Evolutionary conservation across 2,888 invertebrate genomes (phyloP), one percentile per base, ranked within the genome.

Genomic region (Diadegma fenestrale): DNA sequence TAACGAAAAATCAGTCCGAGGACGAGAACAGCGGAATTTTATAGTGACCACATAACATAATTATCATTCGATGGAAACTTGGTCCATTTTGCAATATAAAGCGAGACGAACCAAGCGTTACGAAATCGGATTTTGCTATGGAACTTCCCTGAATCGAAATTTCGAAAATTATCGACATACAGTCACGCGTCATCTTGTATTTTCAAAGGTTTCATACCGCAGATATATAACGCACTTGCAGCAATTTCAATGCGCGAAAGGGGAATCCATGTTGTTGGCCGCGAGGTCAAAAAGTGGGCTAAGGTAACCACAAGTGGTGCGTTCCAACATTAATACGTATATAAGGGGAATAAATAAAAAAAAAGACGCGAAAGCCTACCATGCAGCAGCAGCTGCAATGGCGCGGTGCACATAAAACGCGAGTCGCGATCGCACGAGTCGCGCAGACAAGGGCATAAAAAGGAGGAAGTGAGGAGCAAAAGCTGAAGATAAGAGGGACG

Each of bases 401-500:
- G 78, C 71, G 78, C 78, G 73, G 78, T 78, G 58, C 37, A 77
- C 78, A 66, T 61, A 68, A 82, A 72, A 61, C 78, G 72, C 78
- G 72, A 61, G 45, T 41, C 68, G 66, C 68, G 66, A 73, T 69
- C 82, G 75, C 82, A 82, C 82, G 78, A 82, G 82, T 78, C 68
- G 33, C 68, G 33, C 61, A 45, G 72, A 54, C 43, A 41, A 45
- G 33, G 54, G 48, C 12, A 33, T 22, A 76, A 76, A 78, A 78
- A 82, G 79, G 78, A 82, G 73, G 66, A 82, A 82, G 78, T 78
- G 58, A 82, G 66, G 73, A 82, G 69, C 63, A 80, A 72, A 80
- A 63, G 71, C 45, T 17, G 61, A 78, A 72, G 72, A 78, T 73
- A 78, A 82, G 72, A 68, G 43, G 22, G 69, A 41, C 51, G 77